Percentiles rank a stretch among this genome's conserved stretches.
These are phyloP conservation scores for Pachyramphus minor DNA, from an alignment of 2,113 vertebrate genomes.

Conservation along the genomic window DNA sequence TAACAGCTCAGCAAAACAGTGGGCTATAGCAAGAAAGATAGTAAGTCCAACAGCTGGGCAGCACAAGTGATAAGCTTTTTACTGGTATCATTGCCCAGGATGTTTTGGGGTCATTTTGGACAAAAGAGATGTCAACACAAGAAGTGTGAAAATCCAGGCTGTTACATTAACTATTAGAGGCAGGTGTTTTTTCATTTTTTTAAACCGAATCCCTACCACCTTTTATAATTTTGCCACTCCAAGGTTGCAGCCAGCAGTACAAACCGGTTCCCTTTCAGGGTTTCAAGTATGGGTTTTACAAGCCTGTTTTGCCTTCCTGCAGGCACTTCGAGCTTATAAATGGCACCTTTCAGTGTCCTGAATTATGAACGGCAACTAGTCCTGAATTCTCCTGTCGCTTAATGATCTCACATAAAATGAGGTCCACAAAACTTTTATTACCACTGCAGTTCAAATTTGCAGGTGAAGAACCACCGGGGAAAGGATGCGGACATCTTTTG, in stretches of 20 bases:
- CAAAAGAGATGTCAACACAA: neutral
- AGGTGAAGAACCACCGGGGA: conserved; percentile 73
- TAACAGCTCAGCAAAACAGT: conserved; percentile 2
- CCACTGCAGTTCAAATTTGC: conserved; percentile 33
- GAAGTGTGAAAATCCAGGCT: neutral
- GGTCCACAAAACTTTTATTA: conserved; percentile 72
- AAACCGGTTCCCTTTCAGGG: conserved; percentile 28
- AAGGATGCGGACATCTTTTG: conserved; percentile 54
- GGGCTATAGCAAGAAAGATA: neutral
- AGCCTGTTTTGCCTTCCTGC: conserved; percentile 72
- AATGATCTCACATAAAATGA: conserved; percentile 76
- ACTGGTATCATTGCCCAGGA: neutral
- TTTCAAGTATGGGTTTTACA: conserved; percentile 63
- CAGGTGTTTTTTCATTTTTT: conserved; percentile 15
- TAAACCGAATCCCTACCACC: neutral
- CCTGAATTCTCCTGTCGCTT: conserved; percentile 72
- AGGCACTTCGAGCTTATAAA: conserved; percentile 73
- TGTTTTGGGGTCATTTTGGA: neutral
- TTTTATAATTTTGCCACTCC: conserved; percentile 48
- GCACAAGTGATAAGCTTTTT: neutral
- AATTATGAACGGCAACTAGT: conserved; percentile 72
- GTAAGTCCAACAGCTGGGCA: neutral
- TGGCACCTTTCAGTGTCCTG: conserved; percentile 72
- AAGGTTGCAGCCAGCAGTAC: conserved; percentile 28
- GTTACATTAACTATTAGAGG: neutral